Base-by-base conservation (phyloP, 2,888 invertebrate species). In the Troglohyphantes excavatus region DNA sequence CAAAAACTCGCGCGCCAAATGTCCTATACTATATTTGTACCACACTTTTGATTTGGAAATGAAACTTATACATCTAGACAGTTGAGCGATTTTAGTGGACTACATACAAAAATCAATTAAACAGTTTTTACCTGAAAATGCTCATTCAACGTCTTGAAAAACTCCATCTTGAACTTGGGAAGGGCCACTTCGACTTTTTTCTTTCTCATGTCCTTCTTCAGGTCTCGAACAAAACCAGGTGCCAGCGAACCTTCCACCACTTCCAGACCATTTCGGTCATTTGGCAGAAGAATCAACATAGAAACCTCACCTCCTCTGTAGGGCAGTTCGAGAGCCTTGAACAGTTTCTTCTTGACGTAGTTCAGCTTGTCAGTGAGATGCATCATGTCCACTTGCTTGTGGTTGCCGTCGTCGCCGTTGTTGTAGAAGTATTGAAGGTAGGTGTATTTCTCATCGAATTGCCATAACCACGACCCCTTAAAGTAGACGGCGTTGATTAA, bases 401-500 rank as follows among this genome's bases (percentile, higher is more conserved):
- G 33, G 23, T 84, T 63, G 7, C 67, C 76, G 19, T 81, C 43
- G 2, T 78, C 13, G 0, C 79, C 83, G 2, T 88, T 39, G 75
- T 84, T 90, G 29, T 90, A 86, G 23, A 91, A 89, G 27, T 67
- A 83, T 19, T 88, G 91, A 23, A 92, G 91, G 39, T 84, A 61
- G 7, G 93, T 94, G 1, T 70, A 26, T n/a, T 87, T 81, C n/a
- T 91, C 83, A 23, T 93, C 90, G 92, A 94, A 94, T 72, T 93
- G 91, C n/a, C 92, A 86, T 53, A 90, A 90, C 94, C 94, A 94
- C 39, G 92, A 92, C 2, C 93, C 94, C 91, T 90, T 94, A 92
- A 94, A 94, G 91, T 94, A 94, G 23, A 94, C 93, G 2, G 94
- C 94, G 92, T 94, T 94, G 19, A 94, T 93, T n/a, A 94, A 91